phyloP scores from a whole-genome alignment of 2,113 vertebrate species.

The Tinamus guttatus region DNA sequence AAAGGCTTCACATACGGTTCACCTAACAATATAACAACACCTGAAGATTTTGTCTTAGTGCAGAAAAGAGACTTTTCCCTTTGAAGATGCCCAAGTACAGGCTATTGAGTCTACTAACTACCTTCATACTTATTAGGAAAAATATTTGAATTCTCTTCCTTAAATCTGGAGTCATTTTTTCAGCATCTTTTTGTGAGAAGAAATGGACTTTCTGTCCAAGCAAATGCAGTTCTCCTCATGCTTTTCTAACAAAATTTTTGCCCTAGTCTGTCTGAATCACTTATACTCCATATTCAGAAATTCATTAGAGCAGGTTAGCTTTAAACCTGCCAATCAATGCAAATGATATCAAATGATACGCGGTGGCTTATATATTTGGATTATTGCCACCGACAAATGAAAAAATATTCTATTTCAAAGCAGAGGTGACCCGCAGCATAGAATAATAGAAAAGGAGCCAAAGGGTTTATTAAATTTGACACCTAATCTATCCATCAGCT shows the following conservation, averaged over 20 bases:
- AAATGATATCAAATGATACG: slow-evolving; percentile 27
- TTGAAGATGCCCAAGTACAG: background rate
- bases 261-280: background rate
- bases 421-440: background rate
- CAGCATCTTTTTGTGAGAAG: background rate
- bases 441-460: slow-evolving; percentile 46
- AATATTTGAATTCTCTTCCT: background rate
- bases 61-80: background rate
- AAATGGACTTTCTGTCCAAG: background rate
- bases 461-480: slow-evolving; percentile 65
- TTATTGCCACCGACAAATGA: slow-evolving; percentile 22
- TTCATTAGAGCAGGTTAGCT: slow-evolving; percentile 28
- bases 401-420: slow-evolving; percentile 16
- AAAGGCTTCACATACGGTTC: background rate
- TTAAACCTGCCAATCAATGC: slow-evolving; percentile 46
- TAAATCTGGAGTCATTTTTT: background rate
- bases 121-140: background rate
- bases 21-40: background rate
- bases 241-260: slow-evolving; percentile 27
- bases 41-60: background rate
- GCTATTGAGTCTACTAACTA: background rate
- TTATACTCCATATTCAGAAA: background rate
- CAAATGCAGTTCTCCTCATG: background rate
- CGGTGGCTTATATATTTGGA: slow-evolving; percentile 13
- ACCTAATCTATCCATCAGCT: slow-evolving; percentile 62